Evolutionary conservation across 2,888 invertebrate species (phyloP).

Genomic region (Conistra vaccinii): DNA sequence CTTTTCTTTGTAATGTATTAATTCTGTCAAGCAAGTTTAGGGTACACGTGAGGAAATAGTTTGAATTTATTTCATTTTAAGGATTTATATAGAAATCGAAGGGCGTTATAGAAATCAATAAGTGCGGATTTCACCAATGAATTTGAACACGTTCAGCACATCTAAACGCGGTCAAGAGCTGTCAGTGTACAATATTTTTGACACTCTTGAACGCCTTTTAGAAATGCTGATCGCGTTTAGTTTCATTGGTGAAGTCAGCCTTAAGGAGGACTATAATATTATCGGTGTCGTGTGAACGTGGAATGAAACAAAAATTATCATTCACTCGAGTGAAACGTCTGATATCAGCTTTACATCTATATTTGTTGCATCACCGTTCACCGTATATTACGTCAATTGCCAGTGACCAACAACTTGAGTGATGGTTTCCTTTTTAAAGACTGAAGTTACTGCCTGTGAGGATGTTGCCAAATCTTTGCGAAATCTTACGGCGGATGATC

Average conservation of each 20-base stretch:
- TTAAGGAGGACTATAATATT: neutral
- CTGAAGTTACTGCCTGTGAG: conserved; percentile 14
- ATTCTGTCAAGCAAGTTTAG: neutral
- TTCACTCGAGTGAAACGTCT: neutral
- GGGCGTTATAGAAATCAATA: neutral
- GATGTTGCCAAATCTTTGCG: conserved; percentile 44
- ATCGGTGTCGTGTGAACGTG: neutral
- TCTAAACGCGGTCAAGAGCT: too few relatives aligned
- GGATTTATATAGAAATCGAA: neutral
- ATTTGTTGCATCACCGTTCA: conserved; percentile 28
- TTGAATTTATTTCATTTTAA: neutral
- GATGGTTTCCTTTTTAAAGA: conserved; percentile 44
- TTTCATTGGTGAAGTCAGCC: too few relatives aligned
- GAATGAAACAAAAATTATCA: too few relatives aligned
- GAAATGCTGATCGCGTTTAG: too few relatives aligned
- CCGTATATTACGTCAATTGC: conserved; percentile 37
- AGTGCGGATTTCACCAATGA: too few relatives aligned
- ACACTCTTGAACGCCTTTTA: too few relatives aligned
- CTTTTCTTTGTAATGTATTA: neutral
- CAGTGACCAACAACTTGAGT: conserved; percentile 39
- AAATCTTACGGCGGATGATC: conserved; percentile 20
- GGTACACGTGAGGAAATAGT: neutral
- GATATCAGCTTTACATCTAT: neutral
- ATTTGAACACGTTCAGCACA: too few relatives aligned
- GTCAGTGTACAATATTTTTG: too few relatives aligned